These are phyloP conservation scores for Myripristis murdjan DNA, from an alignment of 2,797 vertebrate genomes.

Conservation along the genomic window DNA sequence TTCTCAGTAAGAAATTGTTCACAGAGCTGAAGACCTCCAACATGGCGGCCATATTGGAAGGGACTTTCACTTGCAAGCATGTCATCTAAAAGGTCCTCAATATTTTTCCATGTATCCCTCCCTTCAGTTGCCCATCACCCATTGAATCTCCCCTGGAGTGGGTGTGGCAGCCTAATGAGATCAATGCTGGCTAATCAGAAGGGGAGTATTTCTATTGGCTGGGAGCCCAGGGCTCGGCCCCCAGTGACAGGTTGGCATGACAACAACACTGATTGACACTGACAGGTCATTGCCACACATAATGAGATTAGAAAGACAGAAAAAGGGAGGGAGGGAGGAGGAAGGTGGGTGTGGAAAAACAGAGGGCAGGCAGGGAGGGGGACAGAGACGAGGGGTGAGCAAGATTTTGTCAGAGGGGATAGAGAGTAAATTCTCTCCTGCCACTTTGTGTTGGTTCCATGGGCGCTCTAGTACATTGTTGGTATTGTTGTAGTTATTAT, in stretches of 20 bases:
- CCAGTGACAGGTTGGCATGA: conserved; percentile 63
- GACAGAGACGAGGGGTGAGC: neutral
- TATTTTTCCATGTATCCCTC: neutral
- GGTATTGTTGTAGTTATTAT: conserved; percentile 27
- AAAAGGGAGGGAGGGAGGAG: neutral
- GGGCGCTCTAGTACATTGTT: neutral
- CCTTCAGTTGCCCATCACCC: conserved; percentile 6
- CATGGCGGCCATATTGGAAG: conserved; percentile 39
- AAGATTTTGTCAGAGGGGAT: conserved; percentile 33
- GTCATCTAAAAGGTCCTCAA: conserved; percentile 54
- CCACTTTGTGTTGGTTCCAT: conserved; percentile 8
- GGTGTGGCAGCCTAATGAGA: conserved; percentile 69
- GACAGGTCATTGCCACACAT: conserved; percentile 80
- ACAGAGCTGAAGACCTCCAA: neutral
- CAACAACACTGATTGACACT: conserved; percentile 79
- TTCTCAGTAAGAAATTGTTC: neutral
- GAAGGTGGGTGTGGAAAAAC: too few species aligned
- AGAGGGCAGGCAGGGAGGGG: neutral
- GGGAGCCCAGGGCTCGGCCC: conserved; percentile 23
- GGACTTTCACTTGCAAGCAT: too few species aligned
- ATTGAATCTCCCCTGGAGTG: neutral
- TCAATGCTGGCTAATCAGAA: conserved; percentile 75
- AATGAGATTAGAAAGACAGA: conserved; percentile 79
- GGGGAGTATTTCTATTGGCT: conserved; percentile 70
- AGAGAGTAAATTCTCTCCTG: conserved; percentile 15